Evolutionary conservation across 2,888 invertebrate genomes (phyloP), one percentile per base, ranked within the genome.

Genomic region (Laspeyria flexula): DNA sequence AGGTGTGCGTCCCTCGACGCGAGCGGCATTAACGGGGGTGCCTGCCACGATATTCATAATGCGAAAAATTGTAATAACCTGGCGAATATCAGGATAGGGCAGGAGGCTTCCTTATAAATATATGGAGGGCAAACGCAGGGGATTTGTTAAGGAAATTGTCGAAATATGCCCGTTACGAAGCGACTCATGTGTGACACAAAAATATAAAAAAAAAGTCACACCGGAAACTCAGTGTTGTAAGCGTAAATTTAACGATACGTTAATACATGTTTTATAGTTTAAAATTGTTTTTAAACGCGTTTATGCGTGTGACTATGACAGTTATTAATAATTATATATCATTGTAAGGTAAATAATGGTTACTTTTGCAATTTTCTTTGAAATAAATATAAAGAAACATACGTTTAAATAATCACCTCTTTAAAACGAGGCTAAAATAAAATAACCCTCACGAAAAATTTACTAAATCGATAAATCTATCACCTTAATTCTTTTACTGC

Each of bases 21-120:
- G 71, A 65, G 77, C 79, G 80, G 77, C 79, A 81, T 82, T 80
- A 82, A 73, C 73, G 77, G 77, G 75, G 81, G 79, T 75, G 74
- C 73, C 75, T 73, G 79, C 83, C 82, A 82, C 88, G 88, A 89
- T 92, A 93, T 93, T 92, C 92, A 92, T 93, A 92, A 92, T 82
- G 90, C 87, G 88, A 88, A 87, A 92, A 92, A 92, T 92, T 92
- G 90, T 92, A 92, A 92, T 92, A 90, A 90, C 90, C 90, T 82
- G 77, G 81, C 75, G 84, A 81, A 85, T 87, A 85, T 85, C 81
- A 78, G 80, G 65, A 76, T 75, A 78, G 85, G 84, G 83, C 77
- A 80, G 73, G 76, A 72, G 77, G 79, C 81, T 81, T 85, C 80
- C 83, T 85, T 85, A 84, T 81, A 78, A 52, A 52, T 52, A 46